Conservation (phyloP, 2,888 invertebrate genomes). For the Stenotaenia linearis region DNA sequence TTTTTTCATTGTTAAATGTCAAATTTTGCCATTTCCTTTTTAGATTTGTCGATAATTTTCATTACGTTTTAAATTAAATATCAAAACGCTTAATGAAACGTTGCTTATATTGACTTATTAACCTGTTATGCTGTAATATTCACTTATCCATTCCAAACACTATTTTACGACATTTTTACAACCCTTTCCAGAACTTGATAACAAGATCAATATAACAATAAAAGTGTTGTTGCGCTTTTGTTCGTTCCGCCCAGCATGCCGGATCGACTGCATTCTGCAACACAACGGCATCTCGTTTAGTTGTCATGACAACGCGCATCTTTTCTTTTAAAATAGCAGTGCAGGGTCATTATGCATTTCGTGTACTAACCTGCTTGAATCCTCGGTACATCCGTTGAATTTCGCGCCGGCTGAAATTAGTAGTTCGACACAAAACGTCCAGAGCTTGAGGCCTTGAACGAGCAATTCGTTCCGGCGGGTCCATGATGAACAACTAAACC, state of each 20-base stretch:
- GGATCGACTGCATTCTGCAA: neutral
- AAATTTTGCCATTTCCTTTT: too few species aligned
- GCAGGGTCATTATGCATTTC: neutral
- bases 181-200: too few species aligned
- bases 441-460: constrained; percentile 67
- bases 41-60: too few species aligned
- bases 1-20: too few species aligned
- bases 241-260: neutral
- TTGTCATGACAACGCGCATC: constrained; percentile 20
- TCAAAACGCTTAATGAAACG: too few species aligned
- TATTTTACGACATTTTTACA: too few species aligned
- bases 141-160: too few species aligned
- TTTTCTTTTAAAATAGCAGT: neutral
- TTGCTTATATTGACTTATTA: too few species aligned
- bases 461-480: neutral
- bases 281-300: neutral
- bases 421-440: constrained; percentile 65
- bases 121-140: too few species aligned
- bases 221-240: neutral
- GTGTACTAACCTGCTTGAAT: constrained; percentile 68
- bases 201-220: too few species aligned
- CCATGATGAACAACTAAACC: neutral
- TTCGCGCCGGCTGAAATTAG: constrained; percentile 74
- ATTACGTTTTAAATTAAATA: too few species aligned
- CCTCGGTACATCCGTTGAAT: constrained; percentile 85